Conservation (phyloP, 64 coral and sea anemone species). For the Stylophora pistillata region DNA sequence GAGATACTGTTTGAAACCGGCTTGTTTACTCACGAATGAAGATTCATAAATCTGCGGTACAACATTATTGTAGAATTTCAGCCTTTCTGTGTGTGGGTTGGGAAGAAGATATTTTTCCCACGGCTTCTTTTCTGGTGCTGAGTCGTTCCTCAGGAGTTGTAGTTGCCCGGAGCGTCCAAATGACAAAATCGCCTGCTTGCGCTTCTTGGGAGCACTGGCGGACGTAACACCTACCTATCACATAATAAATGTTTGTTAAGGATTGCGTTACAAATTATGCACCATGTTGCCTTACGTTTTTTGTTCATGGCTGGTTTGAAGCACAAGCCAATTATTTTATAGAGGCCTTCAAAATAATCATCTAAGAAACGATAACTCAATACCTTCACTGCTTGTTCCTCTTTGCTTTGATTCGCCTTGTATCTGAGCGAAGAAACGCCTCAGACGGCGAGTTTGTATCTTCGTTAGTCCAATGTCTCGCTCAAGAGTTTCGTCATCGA, state of each 20-base stretch:
- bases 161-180: slow-evolving; percentile 56
- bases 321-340: slow-evolving; percentile 21
- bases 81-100: slow-evolving; percentile 6
- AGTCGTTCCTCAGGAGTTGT: slow-evolving; percentile 54
- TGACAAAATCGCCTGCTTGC: slow-evolving; percentile 37
- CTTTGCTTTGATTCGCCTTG: background rate
- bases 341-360: slow-evolving; percentile 17
- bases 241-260: slow-evolving; percentile 20
- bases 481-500: background rate
- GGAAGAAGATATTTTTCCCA: slow-evolving; percentile 44
- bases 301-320: slow-evolving; percentile 16
- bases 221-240: slow-evolving; percentile 15
- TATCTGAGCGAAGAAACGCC: background rate
- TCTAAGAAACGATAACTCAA: background rate
- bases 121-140: slow-evolving; percentile 35
- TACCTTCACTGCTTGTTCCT: slow-evolving; percentile 13
- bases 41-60: slow-evolving; percentile 64
- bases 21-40: slow-evolving; percentile 49
- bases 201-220: slow-evolving; percentile 19
- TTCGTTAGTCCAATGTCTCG: background rate
- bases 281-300: slow-evolving; percentile 21
- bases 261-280: slow-evolving; percentile 23
- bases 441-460: background rate
- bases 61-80: slow-evolving; percentile 45
- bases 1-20: slow-evolving; percentile 57